phyloP scores from a whole-genome alignment of 2,113 vertebrate species.

The Ageneiosus marmoratus region DNA sequence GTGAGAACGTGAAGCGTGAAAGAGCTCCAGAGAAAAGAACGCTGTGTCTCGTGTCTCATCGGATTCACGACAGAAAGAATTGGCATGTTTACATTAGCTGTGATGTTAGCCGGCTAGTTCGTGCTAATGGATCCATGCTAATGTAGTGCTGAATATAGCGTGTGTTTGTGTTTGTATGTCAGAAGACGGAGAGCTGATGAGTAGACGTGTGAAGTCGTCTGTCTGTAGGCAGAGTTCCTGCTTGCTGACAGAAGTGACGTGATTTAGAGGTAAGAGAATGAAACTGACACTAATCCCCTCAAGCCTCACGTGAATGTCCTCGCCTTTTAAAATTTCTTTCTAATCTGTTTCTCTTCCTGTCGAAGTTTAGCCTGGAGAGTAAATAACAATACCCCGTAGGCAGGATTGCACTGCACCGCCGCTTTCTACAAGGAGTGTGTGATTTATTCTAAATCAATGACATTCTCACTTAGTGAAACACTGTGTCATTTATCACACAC shows the following conservation, averaged over 20 bases:
- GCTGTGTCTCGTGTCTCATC: too few relatives aligned
- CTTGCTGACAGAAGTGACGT: not conserved
- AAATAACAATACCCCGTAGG: not conserved
- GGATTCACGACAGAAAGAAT: too few relatives aligned
- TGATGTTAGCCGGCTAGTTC: not conserved
- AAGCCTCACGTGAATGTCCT: not conserved
- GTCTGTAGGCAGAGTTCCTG: not conserved
- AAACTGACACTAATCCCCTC: not conserved
- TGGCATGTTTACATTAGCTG: not conserved
- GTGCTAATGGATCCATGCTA: too few relatives aligned
- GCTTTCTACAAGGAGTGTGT: not conserved
- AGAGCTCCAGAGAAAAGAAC: too few relatives aligned
- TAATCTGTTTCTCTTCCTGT: not conserved
- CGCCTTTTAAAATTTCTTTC: not conserved
- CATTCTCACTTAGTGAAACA: not conserved
- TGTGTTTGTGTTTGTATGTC: not conserved
- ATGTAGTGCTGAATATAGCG: not conserved
- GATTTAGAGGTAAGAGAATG: not conserved
- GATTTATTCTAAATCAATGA: not conserved
- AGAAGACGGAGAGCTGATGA: not conserved
- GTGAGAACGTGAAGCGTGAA: too few relatives aligned
- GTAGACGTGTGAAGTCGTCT: not conserved
- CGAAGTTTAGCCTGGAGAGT: not conserved
- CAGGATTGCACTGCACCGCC: not conserved
- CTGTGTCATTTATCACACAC: conserved; percentile 3